Percentiles rank a stretch among this genome's conserved stretches.
Evolutionary conservation across 2,888 invertebrate species (phyloP).

Genomic region (Protophormia terraenovae): DNA sequence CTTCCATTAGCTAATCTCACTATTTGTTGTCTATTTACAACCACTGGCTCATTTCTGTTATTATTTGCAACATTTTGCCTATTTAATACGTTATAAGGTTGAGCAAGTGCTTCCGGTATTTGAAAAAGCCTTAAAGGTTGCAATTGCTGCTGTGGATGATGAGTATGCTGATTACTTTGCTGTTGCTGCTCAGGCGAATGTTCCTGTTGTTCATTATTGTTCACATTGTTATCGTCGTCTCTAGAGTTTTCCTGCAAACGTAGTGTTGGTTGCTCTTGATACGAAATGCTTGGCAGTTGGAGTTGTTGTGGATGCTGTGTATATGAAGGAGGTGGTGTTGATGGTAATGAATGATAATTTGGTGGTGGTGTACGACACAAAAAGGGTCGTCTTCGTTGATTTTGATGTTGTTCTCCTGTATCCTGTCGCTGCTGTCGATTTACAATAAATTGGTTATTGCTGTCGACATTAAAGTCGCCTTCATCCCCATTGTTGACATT

Average conservation of each 20-base stretch:
- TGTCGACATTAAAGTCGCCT: slow-evolving; percentile 25
- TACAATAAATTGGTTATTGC: slow-evolving; percentile 67
- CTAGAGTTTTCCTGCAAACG: slow-evolving; percentile 65
- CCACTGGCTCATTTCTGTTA: slow-evolving; percentile 34
- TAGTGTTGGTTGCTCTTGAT: slow-evolving; percentile 68
- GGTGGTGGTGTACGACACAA: slow-evolving; percentile 73
- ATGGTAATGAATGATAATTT: slow-evolving; percentile 74
- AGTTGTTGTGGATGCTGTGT: slow-evolving; percentile 67
- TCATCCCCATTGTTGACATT: slow-evolving; percentile 51
- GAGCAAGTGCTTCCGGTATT: slow-evolving; percentile 66
- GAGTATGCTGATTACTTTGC: slow-evolving; percentile 26
- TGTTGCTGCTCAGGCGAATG: slow-evolving; percentile 26
- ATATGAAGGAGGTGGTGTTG: slow-evolving; percentile 79
- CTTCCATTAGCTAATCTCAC: slow-evolving; percentile 55
- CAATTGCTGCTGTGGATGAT: slow-evolving; percentile 38
- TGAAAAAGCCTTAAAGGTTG: slow-evolving; percentile 57
- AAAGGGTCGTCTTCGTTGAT: slow-evolving; percentile 24
- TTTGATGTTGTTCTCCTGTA: no score
- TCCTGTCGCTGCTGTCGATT: slow-evolving; percentile 59
- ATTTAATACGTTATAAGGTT: slow-evolving; percentile 48
- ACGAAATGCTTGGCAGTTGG: slow-evolving; percentile 56
- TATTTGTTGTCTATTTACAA: slow-evolving; percentile 55
- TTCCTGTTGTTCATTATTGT: slow-evolving; percentile 64
- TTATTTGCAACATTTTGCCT: slow-evolving; percentile 56
- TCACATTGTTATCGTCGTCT: slow-evolving; percentile 61